Conservation (phyloP, 1,140 invertebrate genomes). For the Papilio machaon region DNA sequence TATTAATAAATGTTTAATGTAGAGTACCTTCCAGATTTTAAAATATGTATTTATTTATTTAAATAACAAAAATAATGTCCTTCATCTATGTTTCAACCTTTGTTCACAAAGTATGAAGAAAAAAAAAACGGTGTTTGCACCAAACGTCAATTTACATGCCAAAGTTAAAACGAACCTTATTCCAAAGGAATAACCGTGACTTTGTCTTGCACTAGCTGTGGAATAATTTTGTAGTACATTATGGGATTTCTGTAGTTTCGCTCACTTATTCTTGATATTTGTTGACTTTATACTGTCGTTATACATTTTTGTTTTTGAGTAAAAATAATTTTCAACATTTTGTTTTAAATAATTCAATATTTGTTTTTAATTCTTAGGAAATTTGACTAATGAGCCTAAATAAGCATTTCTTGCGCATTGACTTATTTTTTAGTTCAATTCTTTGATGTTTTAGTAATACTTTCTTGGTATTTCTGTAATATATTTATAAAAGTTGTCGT, state of each 20-base stretch:
- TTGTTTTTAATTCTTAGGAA: not conserved
- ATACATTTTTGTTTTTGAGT: not conserved
- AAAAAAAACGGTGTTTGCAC: conserved; percentile 38
- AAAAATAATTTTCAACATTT: not conserved
- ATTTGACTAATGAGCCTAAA: too few species aligned
- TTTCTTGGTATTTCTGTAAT: not conserved
- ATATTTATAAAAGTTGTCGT: not conserved
- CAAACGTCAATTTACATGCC: conserved; percentile 41
- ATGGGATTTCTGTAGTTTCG: conserved; percentile 61
- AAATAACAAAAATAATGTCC: conserved; percentile 5
- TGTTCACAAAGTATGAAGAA: conserved; percentile 16
- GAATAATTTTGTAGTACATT: conserved; percentile 75
- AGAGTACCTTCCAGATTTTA: not conserved
- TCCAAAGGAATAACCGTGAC: conserved; percentile 53
- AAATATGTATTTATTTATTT: not conserved
- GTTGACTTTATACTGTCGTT: conserved; percentile 17
- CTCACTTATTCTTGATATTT: conserved; percentile 59
- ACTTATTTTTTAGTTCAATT: too few species aligned
- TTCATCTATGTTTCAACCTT: not conserved
- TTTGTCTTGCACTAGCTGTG: conserved; percentile 42
- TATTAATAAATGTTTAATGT: conserved; percentile 3
- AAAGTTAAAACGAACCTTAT: conserved; percentile 54
- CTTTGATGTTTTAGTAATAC: too few species aligned
- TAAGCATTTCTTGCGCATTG: too few species aligned
- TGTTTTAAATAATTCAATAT: not conserved